These are phyloP conservation scores for Drosophila niveifrons DNA, from an alignment of 2,888 invertebrate genomes.

Conservation along the genomic window DNA sequence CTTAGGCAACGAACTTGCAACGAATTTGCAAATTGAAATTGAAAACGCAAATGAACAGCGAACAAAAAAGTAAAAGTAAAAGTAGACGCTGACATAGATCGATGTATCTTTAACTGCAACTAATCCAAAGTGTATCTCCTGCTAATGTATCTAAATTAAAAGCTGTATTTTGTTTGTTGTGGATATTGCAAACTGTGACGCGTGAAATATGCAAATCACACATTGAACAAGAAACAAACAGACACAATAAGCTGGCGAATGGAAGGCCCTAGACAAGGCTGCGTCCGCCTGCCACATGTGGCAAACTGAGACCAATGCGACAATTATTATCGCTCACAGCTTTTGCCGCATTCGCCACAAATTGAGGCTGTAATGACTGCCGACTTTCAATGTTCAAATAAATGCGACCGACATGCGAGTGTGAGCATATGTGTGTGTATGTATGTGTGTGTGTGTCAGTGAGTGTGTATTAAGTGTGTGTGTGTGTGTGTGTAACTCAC, in stretches of 20 bases:
- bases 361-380: slow-evolving; percentile 76
- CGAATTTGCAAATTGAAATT: slow-evolving; percentile 50
- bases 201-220: slow-evolving; percentile 80
- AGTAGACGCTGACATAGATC: slow-evolving; percentile 52
- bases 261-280: slow-evolving; percentile 15
- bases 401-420: slow-evolving; percentile 66
- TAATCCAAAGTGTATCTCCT: slow-evolving; percentile 17
- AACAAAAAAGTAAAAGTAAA: slow-evolving; percentile 48
- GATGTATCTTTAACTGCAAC: slow-evolving; percentile 23
- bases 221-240: slow-evolving; percentile 68
- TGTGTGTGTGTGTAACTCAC: slow-evolving; percentile 56
- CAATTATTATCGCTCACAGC: slow-evolving; percentile 55
- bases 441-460: slow-evolving; percentile 20
- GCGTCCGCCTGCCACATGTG: slow-evolving; percentile 70
- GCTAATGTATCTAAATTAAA: slow-evolving; percentile 18
- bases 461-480: slow-evolving; percentile 8
- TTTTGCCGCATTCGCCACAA: slow-evolving; percentile 70
- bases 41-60: not conserved
- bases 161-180: not conserved
- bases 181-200: slow-evolving; percentile 44
- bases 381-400: slow-evolving; percentile 78
- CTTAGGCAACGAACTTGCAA: slow-evolving; percentile 65
- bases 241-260: slow-evolving; percentile 69
- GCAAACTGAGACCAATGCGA: slow-evolving; percentile 69
- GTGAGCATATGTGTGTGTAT: slow-evolving; percentile 3